Percentiles rank a stretch among this genome's conserved stretches.
phyloP scores from a whole-genome alignment of 2,797 vertebrate genomes.

The Sparidentex hasta region DNA sequence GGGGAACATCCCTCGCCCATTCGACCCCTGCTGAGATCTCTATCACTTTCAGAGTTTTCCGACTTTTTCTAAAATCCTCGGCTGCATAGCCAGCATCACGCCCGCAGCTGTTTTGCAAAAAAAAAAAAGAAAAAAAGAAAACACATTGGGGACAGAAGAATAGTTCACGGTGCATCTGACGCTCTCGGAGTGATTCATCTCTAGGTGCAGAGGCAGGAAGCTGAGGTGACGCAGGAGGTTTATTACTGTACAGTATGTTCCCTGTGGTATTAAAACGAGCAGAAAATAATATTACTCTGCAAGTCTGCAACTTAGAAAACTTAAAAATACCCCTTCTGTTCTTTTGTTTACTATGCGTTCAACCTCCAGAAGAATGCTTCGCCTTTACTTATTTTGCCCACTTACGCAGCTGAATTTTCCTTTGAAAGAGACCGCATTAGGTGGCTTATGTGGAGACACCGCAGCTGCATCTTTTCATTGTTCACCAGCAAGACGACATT shows the following conservation, averaged over 20 bases:
- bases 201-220: slow-evolving; percentile 66
- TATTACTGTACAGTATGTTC: slow-evolving; percentile 50
- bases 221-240: slow-evolving; percentile 63
- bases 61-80: slow-evolving; percentile 18
- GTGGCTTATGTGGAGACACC: slow-evolving; percentile 33
- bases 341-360: slow-evolving; percentile 52
- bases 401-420: slow-evolving; percentile 13
- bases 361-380: slow-evolving; percentile 19
- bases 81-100: slow-evolving; percentile 19
- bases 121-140: background rate
- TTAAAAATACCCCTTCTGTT: slow-evolving; percentile 24
- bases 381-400: slow-evolving; percentile 24
- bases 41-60: slow-evolving; percentile 32
- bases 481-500: slow-evolving; percentile 32
- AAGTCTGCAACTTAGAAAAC: slow-evolving; percentile 32
- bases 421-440: slow-evolving; percentile 29
- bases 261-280: slow-evolving; percentile 52
- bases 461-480: slow-evolving; percentile 49
- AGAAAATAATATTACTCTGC: slow-evolving; percentile 43
- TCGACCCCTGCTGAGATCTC: slow-evolving; percentile 46
- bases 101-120: slow-evolving; percentile 54
- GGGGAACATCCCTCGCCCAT: slow-evolving; percentile 40
- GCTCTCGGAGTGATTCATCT: slow-evolving; percentile 64
- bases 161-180: slow-evolving; percentile 31
- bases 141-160: slow-evolving; percentile 44